Base-by-base conservation (phyloP, 2,888 invertebrate genomes). In the Yponomeuta evonymella region DNA sequence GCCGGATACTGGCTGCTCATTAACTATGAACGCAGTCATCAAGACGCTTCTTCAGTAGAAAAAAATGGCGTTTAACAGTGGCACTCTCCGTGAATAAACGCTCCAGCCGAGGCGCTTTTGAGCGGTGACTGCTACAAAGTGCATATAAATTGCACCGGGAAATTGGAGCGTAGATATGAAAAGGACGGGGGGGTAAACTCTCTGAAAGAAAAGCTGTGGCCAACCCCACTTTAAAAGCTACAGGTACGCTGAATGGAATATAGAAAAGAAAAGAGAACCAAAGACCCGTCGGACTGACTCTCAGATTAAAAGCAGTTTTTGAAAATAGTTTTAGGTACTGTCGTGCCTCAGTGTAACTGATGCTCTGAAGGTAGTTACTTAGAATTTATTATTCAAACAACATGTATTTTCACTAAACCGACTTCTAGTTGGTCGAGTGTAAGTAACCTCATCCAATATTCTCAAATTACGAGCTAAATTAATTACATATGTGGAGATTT, bases 21-120 rank as follows among this genome's bases (percentile, higher is more conserved):
- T 90, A 91, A 92, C 87, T 91, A 92, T 92, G 90, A 90, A 90
- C 87, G 86, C 79, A 83, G 86, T 91, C 91, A 90, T 91, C 90
- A 91, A 89, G 89, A 84, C 82, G 85, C 88, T 86, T 90, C 89
- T 89, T 89, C 85, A 85, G 82, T 74, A 82, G 86, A 87, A 90
- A 90, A 70, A 91, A 90, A 88, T 84, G 82, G 76, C 83, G 81
- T 85, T 89, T 84, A 88, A 84, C 84, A 85, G 88, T 84, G 83
- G 87, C 88, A 86, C 89, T 87, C 86, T 84, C 79, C 77, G 77
- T 79, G 83, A 87, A 86, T 89, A 88, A 90, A 85, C 83, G 84
- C 81, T 80, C 77, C 75, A 78, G 80, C 67, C 75, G 82, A 85
- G 85, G 78, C 79, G 84, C 89, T 89, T 90, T 90, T 88, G 84